A percentile compares a stretch with the other conserved stretches of the same genome.
Evolutionary conservation across 2,888 invertebrate species (phyloP).

Genomic region (Mechanitis mazaeus): DNA sequence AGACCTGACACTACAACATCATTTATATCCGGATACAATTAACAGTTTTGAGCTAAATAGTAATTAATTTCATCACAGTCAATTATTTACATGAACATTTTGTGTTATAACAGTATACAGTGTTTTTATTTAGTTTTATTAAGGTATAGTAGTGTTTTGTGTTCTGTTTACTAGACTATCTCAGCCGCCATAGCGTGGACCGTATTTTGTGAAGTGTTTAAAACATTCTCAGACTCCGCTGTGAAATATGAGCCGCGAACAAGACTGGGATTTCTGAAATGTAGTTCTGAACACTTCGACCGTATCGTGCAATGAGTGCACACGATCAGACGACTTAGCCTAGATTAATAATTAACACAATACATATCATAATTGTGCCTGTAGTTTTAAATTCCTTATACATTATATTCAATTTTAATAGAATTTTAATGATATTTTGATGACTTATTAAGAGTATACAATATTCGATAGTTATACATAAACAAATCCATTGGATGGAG

Average conservation of each 20-base stretch:
- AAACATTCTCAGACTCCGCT: slow-evolving; percentile 17
- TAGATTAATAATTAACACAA: slow-evolving; percentile 52
- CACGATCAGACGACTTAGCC: slow-evolving; percentile 37
- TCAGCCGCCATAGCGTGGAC: slow-evolving; percentile 52
- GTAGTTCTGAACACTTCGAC: slow-evolving; percentile 9
- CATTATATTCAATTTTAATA: slow-evolving; percentile 23
- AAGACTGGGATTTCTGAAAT: slow-evolving; percentile 20
- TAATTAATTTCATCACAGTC: slow-evolving; percentile 17
- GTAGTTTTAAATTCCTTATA: slow-evolving; percentile 45
- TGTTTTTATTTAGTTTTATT: slow-evolving; percentile 2
- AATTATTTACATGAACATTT: slow-evolving; percentile 11
- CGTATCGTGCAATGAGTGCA: slow-evolving; percentile 23
- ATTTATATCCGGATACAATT: slow-evolving; percentile 26
- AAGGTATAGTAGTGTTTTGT: slow-evolving; percentile 4
- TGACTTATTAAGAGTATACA: slow-evolving; percentile 20
- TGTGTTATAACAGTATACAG: slow-evolving; percentile 11
- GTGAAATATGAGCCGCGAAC: slow-evolving; percentile 18
- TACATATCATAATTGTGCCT: slow-evolving; percentile 74
- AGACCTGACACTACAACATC: slow-evolving; percentile 48
- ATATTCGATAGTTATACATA: slow-evolving; percentile 21
- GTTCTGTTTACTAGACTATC: slow-evolving; percentile 26
- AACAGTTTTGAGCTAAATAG: slow-evolving; percentile 32
- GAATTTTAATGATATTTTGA: slow-evolving; percentile 35
- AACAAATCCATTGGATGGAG: slow-evolving; percentile 20
- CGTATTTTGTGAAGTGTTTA: slow-evolving; percentile 23